Percentiles rank a stretch among this genome's conserved stretches.
Evolutionary conservation across 1,140 invertebrate species (phyloP).

Genomic region (Drosophila rhopaloa): DNA sequence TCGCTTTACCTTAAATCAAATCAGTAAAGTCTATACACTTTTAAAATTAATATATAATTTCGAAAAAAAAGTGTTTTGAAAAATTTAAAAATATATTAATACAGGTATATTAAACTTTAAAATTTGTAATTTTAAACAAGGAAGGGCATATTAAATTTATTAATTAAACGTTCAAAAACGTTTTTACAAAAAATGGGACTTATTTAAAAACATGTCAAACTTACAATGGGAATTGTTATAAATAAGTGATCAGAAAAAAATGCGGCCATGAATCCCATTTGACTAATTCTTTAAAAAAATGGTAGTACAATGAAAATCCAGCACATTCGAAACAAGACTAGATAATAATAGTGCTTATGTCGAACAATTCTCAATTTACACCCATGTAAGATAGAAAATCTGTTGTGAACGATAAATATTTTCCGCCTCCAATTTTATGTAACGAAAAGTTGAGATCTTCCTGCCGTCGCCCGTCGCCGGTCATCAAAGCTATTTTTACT

Average conservation of each 20-base stretch:
- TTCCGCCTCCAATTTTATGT: slow-evolving; percentile 39
- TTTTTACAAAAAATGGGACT: too few relatives aligned
- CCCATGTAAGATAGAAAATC: slow-evolving; percentile 27
- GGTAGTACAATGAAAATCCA: background rate
- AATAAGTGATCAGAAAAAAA: background rate
- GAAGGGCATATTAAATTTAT: too few relatives aligned
- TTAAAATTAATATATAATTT: too few relatives aligned
- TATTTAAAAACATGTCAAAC: background rate
- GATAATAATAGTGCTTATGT: slow-evolving; percentile 32
- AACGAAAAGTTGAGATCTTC: slow-evolving; percentile 22
- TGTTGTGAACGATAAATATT: slow-evolving; percentile 43
- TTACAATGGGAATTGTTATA: background rate
- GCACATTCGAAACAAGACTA: slow-evolving; percentile 24
- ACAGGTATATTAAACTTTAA: too few relatives aligned
- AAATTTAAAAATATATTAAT: too few relatives aligned
- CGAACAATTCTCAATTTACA: slow-evolving; percentile 37
- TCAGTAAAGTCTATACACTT: too few relatives aligned
- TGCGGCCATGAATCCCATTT: background rate
- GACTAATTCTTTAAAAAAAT: background rate
- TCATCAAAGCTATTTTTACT: slow-evolving; percentile 43
- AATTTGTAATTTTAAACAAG: too few relatives aligned
- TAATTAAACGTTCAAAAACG: too few relatives aligned
- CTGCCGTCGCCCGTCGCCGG: slow-evolving; percentile 4
- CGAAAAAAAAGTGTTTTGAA: too few relatives aligned
- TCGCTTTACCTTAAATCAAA: too few relatives aligned